Conservation (phyloP, 2,888 invertebrate species). For the Drosophila lacicola region DNA sequence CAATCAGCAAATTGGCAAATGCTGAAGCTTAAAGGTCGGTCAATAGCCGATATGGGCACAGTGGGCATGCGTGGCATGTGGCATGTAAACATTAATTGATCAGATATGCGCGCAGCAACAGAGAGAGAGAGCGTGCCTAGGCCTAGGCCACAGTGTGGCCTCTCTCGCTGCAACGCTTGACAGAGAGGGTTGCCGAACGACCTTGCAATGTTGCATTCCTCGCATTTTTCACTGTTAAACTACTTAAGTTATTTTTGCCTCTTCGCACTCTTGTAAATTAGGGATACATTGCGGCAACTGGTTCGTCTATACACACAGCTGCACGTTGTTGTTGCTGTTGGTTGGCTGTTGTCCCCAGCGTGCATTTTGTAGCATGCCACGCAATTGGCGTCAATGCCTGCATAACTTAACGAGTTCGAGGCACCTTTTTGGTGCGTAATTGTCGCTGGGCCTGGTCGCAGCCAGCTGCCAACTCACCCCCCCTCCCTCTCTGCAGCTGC, state of each 20-base stretch:
- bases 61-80: constrained; percentile 38
- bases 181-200: constrained; percentile 51
- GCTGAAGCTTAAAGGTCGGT: constrained; percentile 49
- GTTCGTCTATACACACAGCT: constrained; percentile 38
- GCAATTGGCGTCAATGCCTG: constrained; percentile 71
- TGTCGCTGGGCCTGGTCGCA: constrained; percentile 37
- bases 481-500: not conserved
- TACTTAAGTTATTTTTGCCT: constrained; percentile 66
- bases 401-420: constrained; percentile 72
- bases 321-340: constrained; percentile 14
- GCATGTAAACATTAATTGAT: constrained; percentile 74
- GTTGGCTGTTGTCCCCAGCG: constrained; percentile 50
- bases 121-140: constrained; percentile 10
- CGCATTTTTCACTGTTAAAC: constrained; percentile 80
- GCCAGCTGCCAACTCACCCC: constrained; percentile 3
- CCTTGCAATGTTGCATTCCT: constrained; percentile 79
- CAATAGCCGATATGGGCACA: constrained; percentile 35
- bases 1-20: constrained; percentile 43
- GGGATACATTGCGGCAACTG: constrained; percentile 55
- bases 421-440: constrained; percentile 57
- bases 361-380: constrained; percentile 60
- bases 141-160: constrained; percentile 32
- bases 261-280: constrained; percentile 76
- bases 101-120: constrained; percentile 56
- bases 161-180: constrained; percentile 19